phyloP scores from a whole-genome alignment of 53 echinoderm and acorn worm species.

The Holothuria scabra region DNA sequence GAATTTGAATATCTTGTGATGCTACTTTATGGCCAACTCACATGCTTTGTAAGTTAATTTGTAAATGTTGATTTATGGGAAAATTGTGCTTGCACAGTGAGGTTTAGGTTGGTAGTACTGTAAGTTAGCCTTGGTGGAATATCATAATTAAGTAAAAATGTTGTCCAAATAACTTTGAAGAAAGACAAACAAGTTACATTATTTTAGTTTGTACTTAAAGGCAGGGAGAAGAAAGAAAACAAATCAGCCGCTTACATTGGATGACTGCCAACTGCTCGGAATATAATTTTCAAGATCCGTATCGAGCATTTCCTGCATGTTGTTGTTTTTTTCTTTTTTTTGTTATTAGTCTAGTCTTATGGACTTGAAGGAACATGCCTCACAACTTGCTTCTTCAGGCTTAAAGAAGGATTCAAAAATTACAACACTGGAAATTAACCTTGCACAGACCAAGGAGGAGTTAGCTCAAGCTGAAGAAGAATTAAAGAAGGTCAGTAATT shows the following conservation, averaged over 20 bases:
- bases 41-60: too few species aligned
- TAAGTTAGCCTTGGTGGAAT: too few species aligned
- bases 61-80: too few species aligned
- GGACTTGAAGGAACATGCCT: slow-evolving; percentile 96
- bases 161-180: too few species aligned
- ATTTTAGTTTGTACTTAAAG: not conserved
- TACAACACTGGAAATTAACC: slow-evolving; percentile 80
- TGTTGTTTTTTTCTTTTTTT: not conserved
- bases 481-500: slow-evolving; percentile 76
- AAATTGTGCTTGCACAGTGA: too few species aligned
- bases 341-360: slow-evolving; percentile 68
- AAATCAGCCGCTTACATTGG: too few species aligned
- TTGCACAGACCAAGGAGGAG: slow-evolving; percentile 92
- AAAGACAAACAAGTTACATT: not conserved
- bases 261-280: not conserved
- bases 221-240: too few species aligned
- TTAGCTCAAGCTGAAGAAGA: slow-evolving; percentile 74
- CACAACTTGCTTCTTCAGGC: slow-evolving; percentile 80
- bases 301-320: not conserved
- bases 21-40: too few species aligned
- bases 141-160: too few species aligned
- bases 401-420: slow-evolving; percentile 98
- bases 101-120: too few species aligned
- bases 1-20: too few species aligned
- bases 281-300: too few species aligned